phyloP scores from a whole-genome alignment of 2,113 vertebrate species.

The Zosterops borbonicus region DNA sequence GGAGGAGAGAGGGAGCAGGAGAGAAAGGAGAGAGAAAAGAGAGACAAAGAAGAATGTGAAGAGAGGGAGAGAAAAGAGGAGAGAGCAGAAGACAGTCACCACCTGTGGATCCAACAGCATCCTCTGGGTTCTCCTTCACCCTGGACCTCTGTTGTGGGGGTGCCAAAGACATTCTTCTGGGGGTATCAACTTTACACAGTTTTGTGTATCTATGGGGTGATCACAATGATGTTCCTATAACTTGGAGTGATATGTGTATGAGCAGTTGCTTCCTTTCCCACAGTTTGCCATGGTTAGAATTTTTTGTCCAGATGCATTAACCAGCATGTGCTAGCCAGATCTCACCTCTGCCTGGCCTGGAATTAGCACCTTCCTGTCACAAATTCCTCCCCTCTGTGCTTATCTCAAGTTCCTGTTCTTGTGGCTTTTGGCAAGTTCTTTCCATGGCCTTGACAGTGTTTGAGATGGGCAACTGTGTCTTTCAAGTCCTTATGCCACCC shows the following conservation, averaged over 20 bases:
- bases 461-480: background rate
- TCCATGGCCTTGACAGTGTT: background rate
- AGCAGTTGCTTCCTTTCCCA: background rate
- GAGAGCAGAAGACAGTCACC: background rate
- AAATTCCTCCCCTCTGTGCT: background rate
- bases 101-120: background rate
- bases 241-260: background rate
- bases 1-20: background rate
- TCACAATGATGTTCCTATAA: background rate
- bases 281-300: background rate
- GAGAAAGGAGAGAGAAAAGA: background rate
- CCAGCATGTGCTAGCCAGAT: background rate
- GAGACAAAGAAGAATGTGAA: background rate
- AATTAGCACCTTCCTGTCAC: background rate
- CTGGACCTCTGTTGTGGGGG: background rate
- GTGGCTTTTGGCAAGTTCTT: background rate
- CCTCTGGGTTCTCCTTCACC: background rate
- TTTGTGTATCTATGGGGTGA: background rate
- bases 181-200: background rate
- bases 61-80: background rate
- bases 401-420: background rate
- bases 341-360: background rate
- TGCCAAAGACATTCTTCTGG: background rate
- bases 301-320: background rate
- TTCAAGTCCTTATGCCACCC: background rate